phyloP scores from a whole-genome alignment of 1,140 invertebrate genomes.

The Drosophila mojavensis region DNA sequence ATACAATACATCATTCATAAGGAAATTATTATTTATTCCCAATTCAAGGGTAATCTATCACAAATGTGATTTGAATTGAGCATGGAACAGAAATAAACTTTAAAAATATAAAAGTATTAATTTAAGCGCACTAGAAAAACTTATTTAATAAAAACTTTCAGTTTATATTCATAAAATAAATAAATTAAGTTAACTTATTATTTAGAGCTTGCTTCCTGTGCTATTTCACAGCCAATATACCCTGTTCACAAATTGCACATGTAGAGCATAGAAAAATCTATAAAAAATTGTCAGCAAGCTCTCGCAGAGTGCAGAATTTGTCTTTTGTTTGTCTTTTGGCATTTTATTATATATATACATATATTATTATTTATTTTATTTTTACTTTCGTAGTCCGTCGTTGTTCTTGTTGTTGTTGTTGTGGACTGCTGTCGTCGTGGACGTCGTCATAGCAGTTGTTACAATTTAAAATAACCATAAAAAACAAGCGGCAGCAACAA shows the following conservation, averaged over 20 bases:
- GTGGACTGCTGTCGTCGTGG: slow-evolving; percentile 14
- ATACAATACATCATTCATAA: too few relatives aligned
- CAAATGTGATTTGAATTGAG: too few relatives aligned
- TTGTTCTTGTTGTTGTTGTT: too few relatives aligned
- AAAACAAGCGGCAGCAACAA: slow-evolving; percentile 24
- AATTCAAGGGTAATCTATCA: too few relatives aligned
- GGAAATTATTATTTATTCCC: too few relatives aligned
- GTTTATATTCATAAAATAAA: too few relatives aligned
- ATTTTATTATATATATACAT: slow-evolving; percentile 25
- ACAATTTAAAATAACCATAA: slow-evolving; percentile 58
- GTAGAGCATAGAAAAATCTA: slow-evolving; percentile 29
- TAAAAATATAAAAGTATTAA: too few relatives aligned
- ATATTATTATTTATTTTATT: slow-evolving; percentile 10
- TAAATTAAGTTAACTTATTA: too few relatives aligned
- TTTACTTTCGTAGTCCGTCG: too few relatives aligned
- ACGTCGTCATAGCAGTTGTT: slow-evolving; percentile 59
- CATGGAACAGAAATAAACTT: too few relatives aligned
- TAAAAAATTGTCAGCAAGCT: slow-evolving; percentile 64
- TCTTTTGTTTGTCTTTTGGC: slow-evolving; percentile 59
- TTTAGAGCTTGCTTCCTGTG: not conserved
- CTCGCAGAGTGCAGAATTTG: slow-evolving; percentile 55
- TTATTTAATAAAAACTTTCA: too few relatives aligned
- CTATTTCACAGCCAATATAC: slow-evolving; percentile 8
- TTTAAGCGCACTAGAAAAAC: too few relatives aligned
- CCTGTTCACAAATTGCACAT: not conserved